Evolutionary conservation across 1,140 invertebrate genomes (phyloP).

Genomic region (Hypothenemus hampei): DNA sequence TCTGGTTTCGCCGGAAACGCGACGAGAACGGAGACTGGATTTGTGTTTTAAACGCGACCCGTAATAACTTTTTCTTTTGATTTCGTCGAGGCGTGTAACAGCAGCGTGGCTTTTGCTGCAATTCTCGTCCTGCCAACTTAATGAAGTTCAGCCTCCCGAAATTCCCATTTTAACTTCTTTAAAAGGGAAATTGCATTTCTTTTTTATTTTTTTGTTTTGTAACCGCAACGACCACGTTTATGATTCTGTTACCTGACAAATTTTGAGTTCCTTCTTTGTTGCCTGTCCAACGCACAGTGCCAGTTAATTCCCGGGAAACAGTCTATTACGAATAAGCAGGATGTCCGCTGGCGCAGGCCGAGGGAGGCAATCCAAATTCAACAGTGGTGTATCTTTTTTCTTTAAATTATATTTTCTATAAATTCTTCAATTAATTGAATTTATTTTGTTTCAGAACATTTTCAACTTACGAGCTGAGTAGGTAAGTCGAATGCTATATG

Average conservation of each 20-base stretch:
- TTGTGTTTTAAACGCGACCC: conserved; percentile 21
- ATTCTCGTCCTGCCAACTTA: neutral
- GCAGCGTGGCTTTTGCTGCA: too few relatives aligned
- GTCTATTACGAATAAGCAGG: conserved; percentile 44
- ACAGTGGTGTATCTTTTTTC: conserved; percentile 19
- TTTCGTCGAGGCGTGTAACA: conserved; percentile 21
- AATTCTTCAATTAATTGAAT: too few relatives aligned
- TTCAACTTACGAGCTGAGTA: too few relatives aligned
- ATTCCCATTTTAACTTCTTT: neutral
- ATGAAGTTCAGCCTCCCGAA: conserved; percentile 6
- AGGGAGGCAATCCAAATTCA: conserved; percentile 10
- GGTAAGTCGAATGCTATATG: too few relatives aligned
- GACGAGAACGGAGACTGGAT: conserved; percentile 14
- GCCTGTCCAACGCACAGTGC: conserved; percentile 31
- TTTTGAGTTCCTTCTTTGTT: conserved; percentile 19
- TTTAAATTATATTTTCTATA: too few relatives aligned
- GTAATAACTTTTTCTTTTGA: conserved; percentile 26
- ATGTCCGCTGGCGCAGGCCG: conserved; percentile 36
- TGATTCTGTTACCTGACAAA: neutral
- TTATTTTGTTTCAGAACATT: too few relatives aligned
- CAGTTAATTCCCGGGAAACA: conserved; percentile 43
- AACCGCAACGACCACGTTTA: neutral
- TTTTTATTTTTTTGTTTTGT: neutral
- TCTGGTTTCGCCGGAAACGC: conserved; percentile 26
- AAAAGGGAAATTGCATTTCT: neutral